Evolutionary conservation across 2,888 invertebrate species (phyloP), one percentile per base, ranked within the genome.

Genomic region (Eristalis pertinax): DNA sequence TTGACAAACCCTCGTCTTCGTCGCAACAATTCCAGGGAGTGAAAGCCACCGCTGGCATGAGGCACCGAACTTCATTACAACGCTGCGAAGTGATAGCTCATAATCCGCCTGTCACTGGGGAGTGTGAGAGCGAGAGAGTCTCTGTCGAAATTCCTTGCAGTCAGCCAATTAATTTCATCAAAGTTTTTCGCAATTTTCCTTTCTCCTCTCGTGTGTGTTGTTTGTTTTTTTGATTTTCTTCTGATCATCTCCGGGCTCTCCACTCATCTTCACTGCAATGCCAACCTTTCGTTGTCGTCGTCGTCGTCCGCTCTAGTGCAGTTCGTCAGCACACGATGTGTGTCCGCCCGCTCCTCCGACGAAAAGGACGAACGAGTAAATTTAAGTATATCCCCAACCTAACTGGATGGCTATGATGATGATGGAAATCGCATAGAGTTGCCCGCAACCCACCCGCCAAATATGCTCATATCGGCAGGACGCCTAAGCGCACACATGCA

Each of bases 381-480:
- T 72, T 74, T 72, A 79, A 83, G 75, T 83, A 87, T 87, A 68
- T 83, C 19, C n/a, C 19, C 50, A 8, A n/a, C 50, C 35, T 43
- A 67, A 35, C 32, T 70, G 58, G 70, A 83, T 35, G 63, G 79
- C 56, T 63, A 78, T 64, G 70, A 83, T 58, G 70, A 74, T 68
- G 86, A 50, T 83, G 69, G 67, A 75, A 83, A 83, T 72, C 70
- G 75, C 35, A 79, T 78, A 79, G 79, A 83, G 75, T 35, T 70
- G 63, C 35, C 19, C 35, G n/a, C 13, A n/a, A n/a, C 60, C 26
- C 62, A 24, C 3, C 32, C 82, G 1, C 35, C 38, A 15, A 32
- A 35, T 32, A 13, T 32, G 10, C n/a, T 32, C 7, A 13, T 72
- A 87, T 87, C 75, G 83, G 56, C 75, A 79, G 84, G 76, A 80